A percentile compares a stretch with the other conserved stretches of the same genome.
Conservation (phyloP, 2,797 vertebrate genomes). For the Pteropus rufus region DNA sequence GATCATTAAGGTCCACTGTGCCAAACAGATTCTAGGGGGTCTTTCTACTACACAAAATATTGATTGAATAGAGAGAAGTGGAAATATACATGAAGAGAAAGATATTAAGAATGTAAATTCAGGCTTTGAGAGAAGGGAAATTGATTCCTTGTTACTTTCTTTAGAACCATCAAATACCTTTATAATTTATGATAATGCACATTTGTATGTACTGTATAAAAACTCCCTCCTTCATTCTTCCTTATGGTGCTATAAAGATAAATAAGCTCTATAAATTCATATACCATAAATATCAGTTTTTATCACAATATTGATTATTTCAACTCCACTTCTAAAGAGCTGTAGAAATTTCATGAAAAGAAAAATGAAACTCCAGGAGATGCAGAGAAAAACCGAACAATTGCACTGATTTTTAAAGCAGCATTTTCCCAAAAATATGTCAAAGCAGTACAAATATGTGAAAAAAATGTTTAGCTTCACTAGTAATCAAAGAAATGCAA, state of each 20-base stretch:
- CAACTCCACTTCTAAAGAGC: not conserved
- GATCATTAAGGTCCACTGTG: not conserved
- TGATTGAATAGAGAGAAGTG: not conserved
- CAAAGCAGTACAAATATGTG: not conserved
- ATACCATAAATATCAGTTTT: not conserved
- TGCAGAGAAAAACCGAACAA: not conserved
- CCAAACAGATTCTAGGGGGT: not conserved
- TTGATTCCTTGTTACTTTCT: not conserved
- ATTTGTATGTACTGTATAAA: not conserved
- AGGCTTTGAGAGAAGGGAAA: not conserved
- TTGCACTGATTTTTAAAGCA: constrained; percentile 25
- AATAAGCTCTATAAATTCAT: not conserved
- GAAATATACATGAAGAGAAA: not conserved
- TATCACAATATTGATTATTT: not conserved
- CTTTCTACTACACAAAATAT: not conserved
- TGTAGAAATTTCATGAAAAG: constrained; percentile 1
- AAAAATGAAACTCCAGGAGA: not conserved
- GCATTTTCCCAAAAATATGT: not conserved
- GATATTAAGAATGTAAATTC: not conserved
- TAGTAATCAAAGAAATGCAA: constrained; percentile 17
- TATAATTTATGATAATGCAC: not conserved
- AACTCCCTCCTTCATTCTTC: not conserved
- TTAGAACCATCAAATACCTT: not conserved
- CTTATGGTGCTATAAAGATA: not conserved
- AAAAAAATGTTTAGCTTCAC: not conserved